phyloP scores from a whole-genome alignment of 1,140 invertebrate genomes.

The Meteorus sp. region DNA sequence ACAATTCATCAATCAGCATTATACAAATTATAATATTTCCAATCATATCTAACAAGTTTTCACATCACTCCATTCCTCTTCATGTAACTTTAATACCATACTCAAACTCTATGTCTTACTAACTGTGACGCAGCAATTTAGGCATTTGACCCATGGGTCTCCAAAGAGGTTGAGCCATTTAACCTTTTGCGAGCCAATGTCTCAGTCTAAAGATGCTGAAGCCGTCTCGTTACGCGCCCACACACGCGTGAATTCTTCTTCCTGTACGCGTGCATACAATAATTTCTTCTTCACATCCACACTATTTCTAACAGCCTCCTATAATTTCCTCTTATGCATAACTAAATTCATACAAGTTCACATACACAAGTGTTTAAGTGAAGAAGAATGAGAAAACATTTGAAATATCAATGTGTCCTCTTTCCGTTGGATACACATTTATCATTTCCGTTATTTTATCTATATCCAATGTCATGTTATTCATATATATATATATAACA shows the following conservation, averaged over 20 bases:
- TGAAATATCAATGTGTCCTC: too few relatives aligned
- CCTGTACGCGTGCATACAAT: slow-evolving; percentile 12
- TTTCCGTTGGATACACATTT: too few relatives aligned
- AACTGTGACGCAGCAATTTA: slow-evolving; percentile 54
- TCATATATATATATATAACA: too few relatives aligned
- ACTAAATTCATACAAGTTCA: too few relatives aligned
- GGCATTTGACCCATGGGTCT: slow-evolving; percentile 52
- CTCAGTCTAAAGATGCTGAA: slow-evolving; percentile 39
- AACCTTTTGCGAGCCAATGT: slow-evolving; percentile 56
- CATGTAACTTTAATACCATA: slow-evolving; percentile 37
- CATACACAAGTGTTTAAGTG: too few relatives aligned
- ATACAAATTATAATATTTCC: too few relatives aligned
- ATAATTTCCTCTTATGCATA: too few relatives aligned
- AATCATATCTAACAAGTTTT: too few relatives aligned
- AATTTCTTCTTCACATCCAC: slow-evolving; percentile 30
- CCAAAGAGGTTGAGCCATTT: slow-evolving; percentile 52
- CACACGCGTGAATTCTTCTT: slow-evolving; percentile 26
- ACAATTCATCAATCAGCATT: too few relatives aligned
- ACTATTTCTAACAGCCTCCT: neutral
- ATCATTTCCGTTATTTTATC: too few relatives aligned
- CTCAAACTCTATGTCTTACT: slow-evolving; percentile 45
- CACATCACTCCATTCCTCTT: slow-evolving; percentile 1
- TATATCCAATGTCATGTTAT: too few relatives aligned
- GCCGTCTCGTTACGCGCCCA: slow-evolving; percentile 33
- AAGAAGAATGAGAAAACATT: too few relatives aligned